Conservation (phyloP, 2,888 invertebrate genomes). For the Apamea monoglypha region DNA sequence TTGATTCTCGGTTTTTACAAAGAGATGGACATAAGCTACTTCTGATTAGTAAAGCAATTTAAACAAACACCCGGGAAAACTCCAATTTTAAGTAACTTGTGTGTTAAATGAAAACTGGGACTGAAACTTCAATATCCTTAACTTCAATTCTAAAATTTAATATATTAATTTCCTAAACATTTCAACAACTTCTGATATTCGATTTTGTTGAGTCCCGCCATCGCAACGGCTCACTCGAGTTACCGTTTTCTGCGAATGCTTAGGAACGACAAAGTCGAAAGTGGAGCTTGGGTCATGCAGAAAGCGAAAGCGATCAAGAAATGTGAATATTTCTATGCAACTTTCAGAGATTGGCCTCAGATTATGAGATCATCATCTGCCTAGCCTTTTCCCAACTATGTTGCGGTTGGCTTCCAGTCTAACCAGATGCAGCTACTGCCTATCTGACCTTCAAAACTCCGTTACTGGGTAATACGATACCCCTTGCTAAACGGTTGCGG, state of each 20-base stretch:
- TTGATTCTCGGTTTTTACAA: no score
- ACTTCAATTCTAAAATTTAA: slow-evolving; percentile 36
- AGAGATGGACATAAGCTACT: neutral
- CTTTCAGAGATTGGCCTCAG: neutral
- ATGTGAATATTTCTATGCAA: neutral
- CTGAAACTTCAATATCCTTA: slow-evolving; percentile 25
- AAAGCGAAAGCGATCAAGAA: neutral
- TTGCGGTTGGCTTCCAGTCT: no score
- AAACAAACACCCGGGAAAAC: neutral
- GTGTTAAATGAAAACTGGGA: slow-evolving; percentile 13
- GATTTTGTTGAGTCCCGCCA: slow-evolving; percentile 43
- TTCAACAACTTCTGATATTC: slow-evolving; percentile 48
- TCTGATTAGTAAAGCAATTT: neutral
- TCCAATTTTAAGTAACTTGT: slow-evolving; percentile 4
- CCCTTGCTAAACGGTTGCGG: no score
- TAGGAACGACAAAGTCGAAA: slow-evolving; percentile 44
- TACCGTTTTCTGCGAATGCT: slow-evolving; percentile 31
- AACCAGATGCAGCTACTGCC: no score
- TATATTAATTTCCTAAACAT: slow-evolving; percentile 54
- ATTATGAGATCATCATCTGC: neutral
- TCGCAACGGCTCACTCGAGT: slow-evolving; percentile 35
- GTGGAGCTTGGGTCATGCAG: neutral
- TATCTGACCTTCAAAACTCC: no score
- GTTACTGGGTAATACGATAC: no score
- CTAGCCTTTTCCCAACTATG: no score